Conservation (phyloP, 2,797 vertebrate genomes). For the Ciconia nigra region DNA sequence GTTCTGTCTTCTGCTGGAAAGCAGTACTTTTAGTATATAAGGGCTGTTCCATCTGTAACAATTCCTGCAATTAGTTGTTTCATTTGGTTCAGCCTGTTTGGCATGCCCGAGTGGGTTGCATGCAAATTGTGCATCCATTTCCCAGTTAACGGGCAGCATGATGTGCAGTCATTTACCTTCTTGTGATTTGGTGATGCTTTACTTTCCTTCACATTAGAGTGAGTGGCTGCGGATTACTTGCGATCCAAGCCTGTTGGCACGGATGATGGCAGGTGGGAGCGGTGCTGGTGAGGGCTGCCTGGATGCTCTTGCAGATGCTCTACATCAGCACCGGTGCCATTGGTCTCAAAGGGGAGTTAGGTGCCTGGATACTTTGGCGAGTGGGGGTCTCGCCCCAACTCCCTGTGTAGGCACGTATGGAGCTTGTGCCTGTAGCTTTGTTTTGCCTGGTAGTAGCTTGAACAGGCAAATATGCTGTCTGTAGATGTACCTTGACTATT, state of each 20-base stretch:
- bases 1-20: neutral
- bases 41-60: neutral
- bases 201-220: neutral
- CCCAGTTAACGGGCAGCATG: neutral
- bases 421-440: neutral
- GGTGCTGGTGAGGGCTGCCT: neutral
- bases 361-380: neutral
- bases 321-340: accelerated
- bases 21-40: neutral
- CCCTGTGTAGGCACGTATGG: neutral
- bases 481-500: neutral
- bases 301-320: neutral
- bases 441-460: neutral
- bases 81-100: neutral
- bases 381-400: neutral
- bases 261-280: neutral
- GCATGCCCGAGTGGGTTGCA: too few relatives aligned
- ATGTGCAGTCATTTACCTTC: neutral
- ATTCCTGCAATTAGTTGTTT: neutral
- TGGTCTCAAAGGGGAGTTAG: neutral
- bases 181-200: neutral
- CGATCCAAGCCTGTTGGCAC: neutral
- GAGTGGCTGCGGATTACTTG: neutral
- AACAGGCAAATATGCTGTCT: neutral
- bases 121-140: accelerated